phyloP scores from a whole-genome alignment of 2,113 vertebrate species.

The Rhinolophus sinicus region DNA sequence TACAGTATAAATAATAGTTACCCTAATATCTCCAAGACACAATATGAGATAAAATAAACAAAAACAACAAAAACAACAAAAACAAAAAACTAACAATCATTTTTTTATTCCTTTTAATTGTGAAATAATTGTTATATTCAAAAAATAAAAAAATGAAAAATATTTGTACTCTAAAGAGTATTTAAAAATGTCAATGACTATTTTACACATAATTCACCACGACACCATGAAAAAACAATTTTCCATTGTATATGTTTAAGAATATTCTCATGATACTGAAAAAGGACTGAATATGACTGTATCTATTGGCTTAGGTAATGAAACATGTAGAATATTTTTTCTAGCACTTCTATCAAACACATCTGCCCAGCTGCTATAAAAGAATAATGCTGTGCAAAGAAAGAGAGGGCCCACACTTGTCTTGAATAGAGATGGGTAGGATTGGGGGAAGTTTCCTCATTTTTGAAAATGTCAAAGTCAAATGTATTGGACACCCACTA shows the following conservation, averaged over 20 bases:
- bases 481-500: not conserved
- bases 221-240: not conserved
- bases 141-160: not conserved
- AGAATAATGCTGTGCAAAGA: not conserved
- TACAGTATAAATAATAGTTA: conserved; percentile 49
- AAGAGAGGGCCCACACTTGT: not conserved
- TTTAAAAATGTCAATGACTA: conserved; percentile 7
- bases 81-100: not conserved
- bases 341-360: not conserved
- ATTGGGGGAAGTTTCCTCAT: not conserved
- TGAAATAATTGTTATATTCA: conserved; percentile 64
- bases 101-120: conserved; percentile 17
- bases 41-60: not conserved
- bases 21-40: not conserved
- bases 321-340: not conserved
- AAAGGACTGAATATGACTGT: not conserved
- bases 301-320: not conserved
- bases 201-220: not conserved
- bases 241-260: not conserved
- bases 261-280: not conserved
- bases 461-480: conserved; percentile 23
- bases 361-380: not conserved
- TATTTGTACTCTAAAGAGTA: not conserved
- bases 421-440: not conserved
- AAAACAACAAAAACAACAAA: not conserved